Evolutionary conservation across 1,140 invertebrate species (phyloP).

Genomic region (Xylocopa sonorina): DNA sequence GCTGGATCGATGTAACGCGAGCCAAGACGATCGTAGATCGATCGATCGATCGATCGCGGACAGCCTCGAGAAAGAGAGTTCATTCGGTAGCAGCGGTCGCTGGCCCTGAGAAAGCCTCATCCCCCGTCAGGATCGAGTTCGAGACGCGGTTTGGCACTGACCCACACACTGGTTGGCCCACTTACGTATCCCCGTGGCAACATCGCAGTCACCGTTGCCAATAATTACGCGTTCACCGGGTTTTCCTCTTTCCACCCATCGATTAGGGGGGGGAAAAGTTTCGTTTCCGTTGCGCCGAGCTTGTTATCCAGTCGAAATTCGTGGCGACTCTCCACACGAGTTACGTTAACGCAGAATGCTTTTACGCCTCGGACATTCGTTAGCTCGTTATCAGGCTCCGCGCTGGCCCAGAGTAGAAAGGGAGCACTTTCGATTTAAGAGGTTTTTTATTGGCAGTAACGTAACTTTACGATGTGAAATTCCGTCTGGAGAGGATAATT

Average conservation of each 20-base stretch:
- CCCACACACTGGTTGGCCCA: constrained; percentile 75
- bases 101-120: constrained; percentile 68
- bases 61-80: constrained; percentile 39
- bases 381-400: neutral
- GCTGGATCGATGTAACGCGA: constrained; percentile 52
- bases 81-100: constrained; percentile 53
- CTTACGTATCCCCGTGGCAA: constrained; percentile 60
- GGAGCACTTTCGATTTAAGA: neutral
- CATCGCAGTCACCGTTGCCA: constrained; percentile 29
- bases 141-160: constrained; percentile 75
- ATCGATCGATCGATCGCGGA: constrained; percentile 52
- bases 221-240: constrained; percentile 28
- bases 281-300: too few species aligned
- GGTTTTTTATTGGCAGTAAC: neutral
- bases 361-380: neutral
- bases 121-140: constrained; percentile 59
- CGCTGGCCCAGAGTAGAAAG: neutral
- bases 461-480: constrained; percentile 12
- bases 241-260: constrained; percentile 3
- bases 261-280: too few species aligned
- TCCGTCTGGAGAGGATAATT: neutral
- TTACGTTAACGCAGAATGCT: too few species aligned
- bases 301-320: too few species aligned
- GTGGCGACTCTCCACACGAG: too few species aligned
- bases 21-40: constrained; percentile 51